phyloP scores from a whole-genome alignment of 2,797 vertebrate species.

The Chrysocyon brachyurus region DNA sequence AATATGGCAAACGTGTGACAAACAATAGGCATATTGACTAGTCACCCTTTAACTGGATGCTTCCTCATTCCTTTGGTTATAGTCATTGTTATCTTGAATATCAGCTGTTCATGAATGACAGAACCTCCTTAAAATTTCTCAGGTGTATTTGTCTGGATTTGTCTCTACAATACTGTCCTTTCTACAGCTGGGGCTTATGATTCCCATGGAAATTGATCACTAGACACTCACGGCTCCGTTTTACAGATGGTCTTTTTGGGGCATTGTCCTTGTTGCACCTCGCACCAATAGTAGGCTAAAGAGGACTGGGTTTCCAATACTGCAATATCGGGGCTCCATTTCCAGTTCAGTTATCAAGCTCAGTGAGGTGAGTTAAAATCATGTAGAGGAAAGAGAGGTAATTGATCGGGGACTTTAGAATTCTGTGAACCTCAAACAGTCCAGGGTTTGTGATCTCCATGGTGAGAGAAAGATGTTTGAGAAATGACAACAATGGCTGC shows the following conservation, averaged over 20 bases:
- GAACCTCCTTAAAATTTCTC: background rate
- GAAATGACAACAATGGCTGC: background rate
- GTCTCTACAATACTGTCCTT: background rate
- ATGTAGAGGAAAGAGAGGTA: background rate
- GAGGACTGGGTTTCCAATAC: background rate
- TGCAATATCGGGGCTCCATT: background rate
- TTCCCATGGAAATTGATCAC: background rate
- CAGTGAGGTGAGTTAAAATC: background rate
- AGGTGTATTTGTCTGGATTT: background rate
- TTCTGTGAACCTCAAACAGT: background rate
- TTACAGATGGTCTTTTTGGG: background rate
- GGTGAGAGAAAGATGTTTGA: background rate
- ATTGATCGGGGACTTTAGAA: background rate
- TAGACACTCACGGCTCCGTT: background rate
- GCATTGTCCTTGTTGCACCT: background rate
- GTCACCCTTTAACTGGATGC: background rate
- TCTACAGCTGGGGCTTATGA: background rate
- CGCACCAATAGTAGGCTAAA: background rate
- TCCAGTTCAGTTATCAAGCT: background rate
- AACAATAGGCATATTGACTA: background rate
- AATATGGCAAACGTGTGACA: background rate
- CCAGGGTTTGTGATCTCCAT: background rate
- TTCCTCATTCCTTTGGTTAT: background rate
- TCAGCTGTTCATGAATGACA: background rate
- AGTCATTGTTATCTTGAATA: background rate